Conservation (phyloP, 2,113 vertebrate species). For the Pseudois nayaur region DNA sequence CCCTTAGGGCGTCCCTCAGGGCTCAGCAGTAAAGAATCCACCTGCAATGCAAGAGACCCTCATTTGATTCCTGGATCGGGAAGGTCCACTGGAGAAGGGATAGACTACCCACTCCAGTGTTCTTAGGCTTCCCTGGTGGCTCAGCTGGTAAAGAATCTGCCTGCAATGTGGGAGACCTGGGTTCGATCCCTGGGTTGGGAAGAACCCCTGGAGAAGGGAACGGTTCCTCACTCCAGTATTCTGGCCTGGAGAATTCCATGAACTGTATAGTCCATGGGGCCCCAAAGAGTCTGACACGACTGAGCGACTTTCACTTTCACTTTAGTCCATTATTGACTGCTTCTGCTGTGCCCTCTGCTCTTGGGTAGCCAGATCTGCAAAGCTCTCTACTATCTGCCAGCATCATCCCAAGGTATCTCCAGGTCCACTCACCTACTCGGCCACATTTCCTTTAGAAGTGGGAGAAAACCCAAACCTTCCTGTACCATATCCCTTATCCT, state of each 20-base stretch:
- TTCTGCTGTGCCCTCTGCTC: background rate
- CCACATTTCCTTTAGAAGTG: background rate
- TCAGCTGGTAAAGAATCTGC: background rate
- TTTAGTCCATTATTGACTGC: background rate
- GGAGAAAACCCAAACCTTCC: background rate
- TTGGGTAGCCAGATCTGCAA: background rate
- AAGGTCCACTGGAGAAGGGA: background rate
- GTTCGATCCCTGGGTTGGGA: background rate
- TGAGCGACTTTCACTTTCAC: background rate
- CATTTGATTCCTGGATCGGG: accelerated
- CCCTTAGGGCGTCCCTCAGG: background rate
- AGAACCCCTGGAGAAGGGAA: background rate
- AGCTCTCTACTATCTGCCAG: background rate
- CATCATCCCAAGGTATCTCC: background rate
- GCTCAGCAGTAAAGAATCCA: background rate
- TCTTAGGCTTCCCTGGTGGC: background rate
- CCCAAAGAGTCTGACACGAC: background rate
- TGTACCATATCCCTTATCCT: background rate
- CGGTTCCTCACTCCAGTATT: background rate
- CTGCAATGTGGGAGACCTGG: background rate
- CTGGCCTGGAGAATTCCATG: background rate
- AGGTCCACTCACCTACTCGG: background rate
- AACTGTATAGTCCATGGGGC: background rate
- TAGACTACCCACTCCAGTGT: background rate
- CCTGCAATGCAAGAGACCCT: background rate